Conservation (phyloP, 2,797 vertebrate genomes). For the Paramormyrops hopkinsi region DNA sequence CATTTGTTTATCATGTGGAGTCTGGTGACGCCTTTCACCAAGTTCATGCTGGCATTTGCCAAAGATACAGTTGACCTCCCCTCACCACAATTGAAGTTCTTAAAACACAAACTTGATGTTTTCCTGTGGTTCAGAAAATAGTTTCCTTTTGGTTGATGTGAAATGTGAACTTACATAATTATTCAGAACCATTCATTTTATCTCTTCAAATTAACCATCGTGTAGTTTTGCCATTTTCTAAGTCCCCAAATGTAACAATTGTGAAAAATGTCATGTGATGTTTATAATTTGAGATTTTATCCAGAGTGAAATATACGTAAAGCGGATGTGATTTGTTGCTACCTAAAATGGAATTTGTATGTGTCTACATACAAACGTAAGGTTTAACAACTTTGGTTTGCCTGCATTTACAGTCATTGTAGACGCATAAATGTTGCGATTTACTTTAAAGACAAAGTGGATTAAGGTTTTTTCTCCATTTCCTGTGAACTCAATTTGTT, state of each 20-base stretch:
- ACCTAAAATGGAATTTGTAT: background rate
- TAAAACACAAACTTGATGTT: background rate
- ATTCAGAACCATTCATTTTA: constrained; percentile 7
- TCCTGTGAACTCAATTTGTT: background rate
- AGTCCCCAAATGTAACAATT: constrained; percentile 7
- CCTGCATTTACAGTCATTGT: constrained; percentile 20
- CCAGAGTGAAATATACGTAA: background rate
- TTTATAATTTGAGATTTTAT: background rate
- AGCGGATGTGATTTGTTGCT: constrained; percentile 9
- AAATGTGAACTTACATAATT: constrained; percentile 9
- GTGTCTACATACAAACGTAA: constrained; percentile 12
- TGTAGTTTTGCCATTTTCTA: background rate
- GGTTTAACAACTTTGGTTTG: constrained; percentile 8
- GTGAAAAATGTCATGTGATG: constrained; percentile 2
- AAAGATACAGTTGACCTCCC: constrained; percentile 8
- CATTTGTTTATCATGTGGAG: background rate
- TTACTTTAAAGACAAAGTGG: constrained; percentile 9
- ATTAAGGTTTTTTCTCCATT: background rate
- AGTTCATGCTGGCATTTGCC: constrained; percentile 10
- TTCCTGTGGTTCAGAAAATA: background rate
- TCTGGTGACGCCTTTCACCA: background rate
- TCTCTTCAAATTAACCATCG: background rate
- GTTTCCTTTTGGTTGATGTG: constrained; percentile 15
- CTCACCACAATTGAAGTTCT: background rate
- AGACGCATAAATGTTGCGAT: background rate